These are phyloP conservation scores for Leptonema lineaticorne DNA, from an alignment of 1,140 invertebrate genomes.

Conservation along the genomic window DNA sequence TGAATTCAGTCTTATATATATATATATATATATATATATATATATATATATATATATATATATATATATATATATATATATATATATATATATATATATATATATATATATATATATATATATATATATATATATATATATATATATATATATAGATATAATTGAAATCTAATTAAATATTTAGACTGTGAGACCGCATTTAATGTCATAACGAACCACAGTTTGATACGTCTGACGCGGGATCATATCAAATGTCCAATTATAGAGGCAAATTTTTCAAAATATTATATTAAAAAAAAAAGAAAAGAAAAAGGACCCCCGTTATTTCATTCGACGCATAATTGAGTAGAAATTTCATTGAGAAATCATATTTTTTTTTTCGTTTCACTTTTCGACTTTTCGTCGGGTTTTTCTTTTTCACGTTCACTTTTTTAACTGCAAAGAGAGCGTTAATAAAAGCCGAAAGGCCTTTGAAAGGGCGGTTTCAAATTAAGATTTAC, in stretches of 20 bases:
- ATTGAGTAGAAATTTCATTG: conserved; percentile 2
- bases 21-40: neutral
- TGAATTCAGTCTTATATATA: neutral
- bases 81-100: neutral
- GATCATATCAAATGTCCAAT: neutral
- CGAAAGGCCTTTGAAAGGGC: neutral
- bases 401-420: no score
- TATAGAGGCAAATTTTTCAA: no score
- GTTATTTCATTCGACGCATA: no score
- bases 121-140: neutral
- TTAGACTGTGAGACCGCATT: no score
- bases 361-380: no score
- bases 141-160: neutral
- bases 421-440: neutral
- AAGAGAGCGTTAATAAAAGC: neutral
- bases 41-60: neutral
- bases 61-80: neutral
- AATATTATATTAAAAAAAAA: no score
- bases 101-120: neutral
- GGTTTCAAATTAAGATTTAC: neutral
- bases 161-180: neutral
- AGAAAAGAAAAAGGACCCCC: no score
- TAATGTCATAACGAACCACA: no score
- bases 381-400: no score
- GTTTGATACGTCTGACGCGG: no score